Evolutionary conservation across 2,888 invertebrate species (phyloP).

Genomic region (Patella pellucida): DNA sequence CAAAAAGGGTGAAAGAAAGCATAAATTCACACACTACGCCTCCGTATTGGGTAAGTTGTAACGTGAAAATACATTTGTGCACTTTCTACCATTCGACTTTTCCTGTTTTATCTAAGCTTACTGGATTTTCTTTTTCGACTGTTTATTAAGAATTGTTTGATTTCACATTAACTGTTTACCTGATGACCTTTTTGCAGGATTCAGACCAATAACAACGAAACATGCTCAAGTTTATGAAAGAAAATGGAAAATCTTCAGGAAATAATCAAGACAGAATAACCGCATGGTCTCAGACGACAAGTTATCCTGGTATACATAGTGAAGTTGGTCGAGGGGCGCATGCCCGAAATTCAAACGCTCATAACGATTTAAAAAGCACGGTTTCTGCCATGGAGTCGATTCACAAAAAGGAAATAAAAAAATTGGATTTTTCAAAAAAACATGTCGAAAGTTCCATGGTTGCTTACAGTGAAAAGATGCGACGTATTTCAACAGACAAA

Average conservation of each 20-base stretch:
- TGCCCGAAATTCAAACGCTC: slow-evolving; percentile 5
- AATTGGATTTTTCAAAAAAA: background rate
- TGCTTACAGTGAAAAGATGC: slow-evolving; percentile 28
- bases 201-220: background rate
- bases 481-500: slow-evolving; percentile 20
- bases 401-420: slow-evolving; percentile 25
- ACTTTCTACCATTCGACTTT: too few species aligned
- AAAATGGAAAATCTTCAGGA: background rate
- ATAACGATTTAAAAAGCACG: background rate
- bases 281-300: slow-evolving; percentile 23
- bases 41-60: too few species aligned
- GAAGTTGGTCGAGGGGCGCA: slow-evolving; percentile 16
- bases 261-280: background rate
- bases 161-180: too few species aligned
- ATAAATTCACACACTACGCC: too few species aligned
- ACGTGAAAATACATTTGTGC: too few species aligned
- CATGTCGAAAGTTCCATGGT: slow-evolving; percentile 27
- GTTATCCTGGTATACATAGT: slow-evolving; percentile 26
- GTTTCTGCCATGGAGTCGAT: slow-evolving; percentile 17
- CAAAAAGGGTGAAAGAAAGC: too few species aligned
- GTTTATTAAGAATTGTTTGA: too few species aligned
- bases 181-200: too few species aligned
- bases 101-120: too few species aligned
- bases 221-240: slow-evolving; percentile 8
- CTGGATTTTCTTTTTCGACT: too few species aligned